phyloP scores from a whole-genome alignment of 2,113 vertebrate species.

The Hoplias malabaricus region DNA sequence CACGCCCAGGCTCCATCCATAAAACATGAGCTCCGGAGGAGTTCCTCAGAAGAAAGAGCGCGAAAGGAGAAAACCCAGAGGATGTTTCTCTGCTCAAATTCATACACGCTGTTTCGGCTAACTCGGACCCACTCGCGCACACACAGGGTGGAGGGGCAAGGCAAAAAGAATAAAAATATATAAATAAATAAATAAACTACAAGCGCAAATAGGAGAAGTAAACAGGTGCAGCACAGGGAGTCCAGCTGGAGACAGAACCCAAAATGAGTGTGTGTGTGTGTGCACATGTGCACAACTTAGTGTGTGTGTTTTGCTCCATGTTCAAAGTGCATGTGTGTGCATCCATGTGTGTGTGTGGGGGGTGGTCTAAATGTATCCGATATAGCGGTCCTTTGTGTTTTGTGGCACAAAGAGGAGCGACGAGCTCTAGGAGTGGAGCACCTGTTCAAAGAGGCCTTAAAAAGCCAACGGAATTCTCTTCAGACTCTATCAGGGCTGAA shows the following conservation, averaged over 20 bases:
- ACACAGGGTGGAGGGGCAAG: slow-evolving; percentile 55
- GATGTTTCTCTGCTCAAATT: slow-evolving; percentile 77
- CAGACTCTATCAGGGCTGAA: slow-evolving; percentile 42
- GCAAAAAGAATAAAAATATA: not conserved
- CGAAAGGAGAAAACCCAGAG: slow-evolving; percentile 74
- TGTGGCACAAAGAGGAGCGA: slow-evolving; percentile 41
- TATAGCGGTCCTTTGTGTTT: slow-evolving; percentile 49
- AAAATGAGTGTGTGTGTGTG: slow-evolving; percentile 24
- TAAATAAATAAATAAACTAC: not conserved
- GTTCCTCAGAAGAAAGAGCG: slow-evolving; percentile 66
- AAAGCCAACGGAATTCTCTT: slow-evolving; percentile 46
- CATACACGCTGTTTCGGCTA: slow-evolving; percentile 74
- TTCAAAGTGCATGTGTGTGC: slow-evolving; percentile 37
- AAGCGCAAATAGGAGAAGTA: slow-evolving; percentile 20
- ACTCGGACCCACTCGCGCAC: slow-evolving; percentile 72
- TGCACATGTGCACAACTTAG: slow-evolving; percentile 10
- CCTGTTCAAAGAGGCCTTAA: slow-evolving; percentile 55
- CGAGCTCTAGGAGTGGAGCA: slow-evolving; percentile 41
- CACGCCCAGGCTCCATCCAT: slow-evolving; percentile 74
- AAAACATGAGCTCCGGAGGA: slow-evolving; percentile 80
- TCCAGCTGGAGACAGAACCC: slow-evolving; percentile 28
- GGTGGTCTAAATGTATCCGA: slow-evolving; percentile 54
- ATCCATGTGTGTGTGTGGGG: slow-evolving; percentile 52
- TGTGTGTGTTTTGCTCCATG: not conserved
- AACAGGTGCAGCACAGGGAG: slow-evolving; percentile 38